These are phyloP conservation scores for Eulemur mongoz DNA, from an alignment of 2,797 vertebrate genomes.

Conservation along the genomic window DNA sequence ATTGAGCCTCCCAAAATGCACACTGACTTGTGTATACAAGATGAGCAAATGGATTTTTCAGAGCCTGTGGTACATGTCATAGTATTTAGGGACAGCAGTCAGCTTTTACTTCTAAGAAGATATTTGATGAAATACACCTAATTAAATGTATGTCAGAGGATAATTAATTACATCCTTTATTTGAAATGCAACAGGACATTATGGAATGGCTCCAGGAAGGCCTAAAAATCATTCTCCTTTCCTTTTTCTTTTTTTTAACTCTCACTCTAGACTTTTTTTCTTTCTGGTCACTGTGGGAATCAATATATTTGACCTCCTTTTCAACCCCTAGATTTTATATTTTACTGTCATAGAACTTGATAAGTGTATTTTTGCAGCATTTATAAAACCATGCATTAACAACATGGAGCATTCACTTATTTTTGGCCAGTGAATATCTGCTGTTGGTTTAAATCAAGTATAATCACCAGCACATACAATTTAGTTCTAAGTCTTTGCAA, in stretches of 20 bases:
- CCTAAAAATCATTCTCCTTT: neutral
- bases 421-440: neutral
- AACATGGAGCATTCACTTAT: neutral
- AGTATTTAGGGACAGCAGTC: neutral
- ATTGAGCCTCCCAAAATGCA: neutral
- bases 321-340: neutral
- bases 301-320: neutral
- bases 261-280: neutral
- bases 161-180: neutral
- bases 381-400: neutral
- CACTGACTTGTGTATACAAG: neutral
- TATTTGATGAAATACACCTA: neutral
- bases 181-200: neutral
- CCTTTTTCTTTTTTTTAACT: neutral
- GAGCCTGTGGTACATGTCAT: neutral
- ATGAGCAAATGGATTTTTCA: neutral
- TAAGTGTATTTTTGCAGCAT: neutral
- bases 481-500: neutral
- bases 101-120: neutral
- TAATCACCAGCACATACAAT: neutral
- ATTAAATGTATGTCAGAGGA: neutral
- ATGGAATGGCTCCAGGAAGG: neutral
- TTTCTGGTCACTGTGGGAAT: neutral
- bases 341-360: neutral
- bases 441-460: neutral